Evolutionary conservation across 2,113 vertebrate species (phyloP), one percentile per base, ranked within the genome.

Genomic region (Chaenocephalus aceratus): DNA sequence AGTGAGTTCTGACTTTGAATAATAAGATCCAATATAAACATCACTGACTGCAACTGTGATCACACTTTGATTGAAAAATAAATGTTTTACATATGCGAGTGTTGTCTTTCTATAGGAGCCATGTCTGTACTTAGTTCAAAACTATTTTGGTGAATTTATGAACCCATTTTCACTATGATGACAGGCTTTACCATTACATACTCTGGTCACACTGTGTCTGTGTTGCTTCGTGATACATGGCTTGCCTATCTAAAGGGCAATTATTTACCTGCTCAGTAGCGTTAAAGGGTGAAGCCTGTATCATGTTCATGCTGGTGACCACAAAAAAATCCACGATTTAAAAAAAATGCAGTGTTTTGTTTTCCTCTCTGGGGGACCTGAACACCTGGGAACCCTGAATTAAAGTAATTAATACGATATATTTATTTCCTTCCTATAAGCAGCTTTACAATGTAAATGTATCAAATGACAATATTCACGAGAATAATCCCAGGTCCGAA

Each of bases 271-370:
- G 10, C 16, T 15, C 15, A n/a, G 2, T 14, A 46, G 15, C 8
- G 10, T 34, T 59, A 77, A 64, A 45, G 30, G 21, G 41, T 10
- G 46, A 64, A 44, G 12, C 13, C 74, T 21, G 62, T 58, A 57
- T 49, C 53, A 30, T 54, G 7, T 21, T 51, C 12, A 5, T 67
- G 63, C 2, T 15, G 13, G 6, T 68, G n/a, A 71, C 41, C 23
- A 11, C 4, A 11, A 61, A 0, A 4, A 69, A n/a, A 54, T 34
- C 12, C 36, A 14, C 6, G 36, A 41, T 41, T 41, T 41, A 6
- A 6, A 8, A 41, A 41, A 0, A 41, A 41, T 1, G 36, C 36
- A 41, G 1, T 41, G 36, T 41, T 41, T 41, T 8, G 36, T 41
- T 41, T 41, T 41, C 7, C 5, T 41, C 5, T 11, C 13, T 21